Conservation (phyloP, 2,797 vertebrate genomes). For the Xyrichtys novacula region DNA sequence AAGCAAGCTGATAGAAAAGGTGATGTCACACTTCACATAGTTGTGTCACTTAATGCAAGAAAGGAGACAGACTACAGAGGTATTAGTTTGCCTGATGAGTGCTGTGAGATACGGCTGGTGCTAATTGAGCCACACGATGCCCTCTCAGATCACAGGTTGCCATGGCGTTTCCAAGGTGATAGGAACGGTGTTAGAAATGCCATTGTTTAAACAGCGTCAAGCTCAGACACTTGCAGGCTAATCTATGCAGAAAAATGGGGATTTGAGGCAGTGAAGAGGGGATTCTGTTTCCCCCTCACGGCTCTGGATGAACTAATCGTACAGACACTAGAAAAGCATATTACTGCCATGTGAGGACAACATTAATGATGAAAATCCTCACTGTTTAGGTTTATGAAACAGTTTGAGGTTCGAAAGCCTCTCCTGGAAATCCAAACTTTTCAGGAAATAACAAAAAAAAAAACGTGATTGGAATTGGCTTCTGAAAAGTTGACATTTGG, state of each 20-base stretch:
- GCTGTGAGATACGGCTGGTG: conserved; percentile 63
- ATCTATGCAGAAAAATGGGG: conserved; percentile 69
- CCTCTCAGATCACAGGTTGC: conserved; percentile 81
- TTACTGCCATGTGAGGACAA: not conserved
- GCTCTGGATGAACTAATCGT: conserved; percentile 33
- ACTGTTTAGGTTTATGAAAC: not conserved
- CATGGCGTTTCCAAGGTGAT: conserved; percentile 82
- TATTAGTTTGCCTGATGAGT: conserved; percentile 62
- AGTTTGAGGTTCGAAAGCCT: conserved; percentile 3
- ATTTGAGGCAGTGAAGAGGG: conserved; percentile 53
- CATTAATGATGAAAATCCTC: not conserved
- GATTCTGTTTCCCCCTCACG: conserved; percentile 39
- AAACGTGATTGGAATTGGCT: conserved; percentile 3
- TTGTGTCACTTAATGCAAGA: conserved; percentile 73
- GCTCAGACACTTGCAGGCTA: conserved; percentile 70
- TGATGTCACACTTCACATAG: conserved; percentile 64
- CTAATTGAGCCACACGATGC: conserved; percentile 82
- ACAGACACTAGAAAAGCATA: conserved; percentile 25
- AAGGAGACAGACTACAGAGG: conserved; percentile 68
- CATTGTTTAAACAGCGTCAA: conserved; percentile 74
- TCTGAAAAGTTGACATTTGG: conserved; percentile 63
- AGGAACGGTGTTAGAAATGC: conserved; percentile 78
- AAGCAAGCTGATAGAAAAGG: conserved; percentile 57
- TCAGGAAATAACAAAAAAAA: conserved; percentile 30
- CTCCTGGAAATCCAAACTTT: conserved; percentile 14